Conservation (phyloP, 1,140 invertebrate genomes). For the Riptortus pedestris region DNA sequence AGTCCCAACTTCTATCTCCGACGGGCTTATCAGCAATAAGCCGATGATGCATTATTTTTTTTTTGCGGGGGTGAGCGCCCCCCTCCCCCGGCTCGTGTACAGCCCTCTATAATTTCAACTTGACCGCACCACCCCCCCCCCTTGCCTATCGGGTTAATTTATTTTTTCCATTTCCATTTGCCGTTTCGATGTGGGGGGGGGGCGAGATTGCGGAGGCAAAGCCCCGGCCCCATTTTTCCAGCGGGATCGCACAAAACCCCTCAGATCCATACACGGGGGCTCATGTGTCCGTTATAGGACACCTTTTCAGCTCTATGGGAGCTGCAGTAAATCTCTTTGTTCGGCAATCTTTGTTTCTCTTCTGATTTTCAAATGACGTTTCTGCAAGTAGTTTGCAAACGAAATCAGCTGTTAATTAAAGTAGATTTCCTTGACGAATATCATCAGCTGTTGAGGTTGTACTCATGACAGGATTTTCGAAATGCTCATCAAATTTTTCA, state of each 20-base stretch:
- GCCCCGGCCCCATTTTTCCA: conserved; percentile 7
- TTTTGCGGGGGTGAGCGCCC: neutral
- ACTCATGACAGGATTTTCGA: too few species aligned
- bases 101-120: conserved; percentile 21
- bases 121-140: conserved; percentile 14
- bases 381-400: too few species aligned
- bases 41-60: conserved; percentile 22
- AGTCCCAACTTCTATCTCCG: conserved; percentile 6
- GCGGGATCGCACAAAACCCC: neutral
- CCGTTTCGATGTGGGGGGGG: neutral
- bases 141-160: conserved; percentile 20
- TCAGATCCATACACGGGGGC: too few species aligned
- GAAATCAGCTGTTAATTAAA: too few species aligned
- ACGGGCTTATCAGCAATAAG: conserved; percentile 19
- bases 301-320: too few species aligned
- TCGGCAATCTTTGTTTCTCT: too few species aligned
- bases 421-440: too few species aligned
- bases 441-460: too few species aligned
- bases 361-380: too few species aligned
- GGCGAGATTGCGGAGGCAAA: conserved; percentile 14
- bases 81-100: neutral
- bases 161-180: conserved; percentile 22
- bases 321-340: too few species aligned
- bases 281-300: too few species aligned
- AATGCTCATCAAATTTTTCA: too few species aligned